Conservation (phyloP, 2,888 invertebrate species). For the Drosophila trichaetosa region DNA sequence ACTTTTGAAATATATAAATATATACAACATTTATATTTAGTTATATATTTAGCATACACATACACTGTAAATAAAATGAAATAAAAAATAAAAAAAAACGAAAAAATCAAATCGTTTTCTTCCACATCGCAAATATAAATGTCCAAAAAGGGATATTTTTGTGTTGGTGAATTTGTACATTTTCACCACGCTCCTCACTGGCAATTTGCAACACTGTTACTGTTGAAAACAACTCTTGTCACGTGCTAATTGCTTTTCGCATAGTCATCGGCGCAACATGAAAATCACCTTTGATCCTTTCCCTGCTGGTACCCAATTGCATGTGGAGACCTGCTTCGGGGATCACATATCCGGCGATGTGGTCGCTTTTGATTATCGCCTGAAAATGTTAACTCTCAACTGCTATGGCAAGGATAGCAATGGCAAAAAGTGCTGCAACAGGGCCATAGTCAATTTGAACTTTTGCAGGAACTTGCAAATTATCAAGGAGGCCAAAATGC, state of each 20-base stretch:
- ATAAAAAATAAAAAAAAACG: constrained; percentile 59
- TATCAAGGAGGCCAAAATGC: constrained; percentile 32
- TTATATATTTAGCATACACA: constrained; percentile 79
- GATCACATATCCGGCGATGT: constrained; percentile 39
- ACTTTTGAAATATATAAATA: constrained; percentile 72
- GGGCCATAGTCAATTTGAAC: constrained; percentile 51
- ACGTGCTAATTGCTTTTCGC: background rate
- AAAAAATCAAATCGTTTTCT: background rate
- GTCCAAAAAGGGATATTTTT: background rate
- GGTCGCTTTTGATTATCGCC: constrained; percentile 42
- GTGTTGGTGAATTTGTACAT: background rate
- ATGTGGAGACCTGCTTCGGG: constrained; percentile 48
- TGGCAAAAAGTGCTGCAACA: constrained; percentile 19
- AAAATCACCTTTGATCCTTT: constrained; percentile 34
- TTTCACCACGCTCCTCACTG: background rate
- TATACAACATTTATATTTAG: constrained; percentile 81
- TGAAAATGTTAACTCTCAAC: constrained; percentile 51
- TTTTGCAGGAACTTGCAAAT: constrained; percentile 48
- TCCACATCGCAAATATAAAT: background rate
- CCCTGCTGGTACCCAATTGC: constrained; percentile 35
- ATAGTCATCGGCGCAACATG: no score
- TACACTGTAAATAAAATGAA: constrained; percentile 83
- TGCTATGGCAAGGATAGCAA: constrained; percentile 12
- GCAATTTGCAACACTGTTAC: constrained; percentile 30
- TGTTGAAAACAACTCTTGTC: constrained; percentile 7